Evolutionary conservation across 1,140 invertebrate species (phyloP).

Genomic region (Hirudo medicinalis): DNA sequence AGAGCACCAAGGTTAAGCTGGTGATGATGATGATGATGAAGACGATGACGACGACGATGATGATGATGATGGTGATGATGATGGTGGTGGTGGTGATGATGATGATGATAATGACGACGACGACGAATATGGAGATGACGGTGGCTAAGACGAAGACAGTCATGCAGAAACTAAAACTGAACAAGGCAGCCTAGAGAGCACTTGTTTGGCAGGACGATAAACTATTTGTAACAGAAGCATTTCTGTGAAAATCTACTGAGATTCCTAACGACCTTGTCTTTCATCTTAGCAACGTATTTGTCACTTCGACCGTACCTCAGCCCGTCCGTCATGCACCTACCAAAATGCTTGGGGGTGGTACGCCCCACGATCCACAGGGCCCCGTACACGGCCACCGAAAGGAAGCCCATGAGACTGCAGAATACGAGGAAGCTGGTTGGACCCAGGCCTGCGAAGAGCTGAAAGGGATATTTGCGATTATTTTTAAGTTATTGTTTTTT

Average conservation of each 20-base stretch:
- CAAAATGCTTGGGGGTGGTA: slow-evolving; percentile 35
- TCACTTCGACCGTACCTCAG: no score
- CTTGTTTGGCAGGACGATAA: no score
- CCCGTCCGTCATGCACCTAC: slow-evolving; percentile 27
- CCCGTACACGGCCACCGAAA: slow-evolving; percentile 35
- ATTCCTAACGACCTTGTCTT: no score
- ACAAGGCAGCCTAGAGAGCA: background rate
- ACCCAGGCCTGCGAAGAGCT: slow-evolving; percentile 37
- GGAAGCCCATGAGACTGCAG: slow-evolving; percentile 35
- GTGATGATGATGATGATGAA: slow-evolving; percentile 6
- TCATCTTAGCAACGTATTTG: no score
- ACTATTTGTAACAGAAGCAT: no score
- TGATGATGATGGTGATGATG: no score
- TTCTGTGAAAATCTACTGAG: no score
- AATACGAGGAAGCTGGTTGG: slow-evolving; percentile 39
- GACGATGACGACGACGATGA: background rate
- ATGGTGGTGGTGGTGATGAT: slow-evolving; percentile 15
- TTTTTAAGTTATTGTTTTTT: no score
- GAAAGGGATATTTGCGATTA: slow-evolving; percentile 17
- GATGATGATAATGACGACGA: background rate
- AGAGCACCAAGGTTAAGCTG: background rate
- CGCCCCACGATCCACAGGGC: slow-evolving; percentile 34
- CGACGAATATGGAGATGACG: background rate
- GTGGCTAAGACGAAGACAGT: background rate
- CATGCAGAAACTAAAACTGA: background rate